Base-by-base conservation (phyloP, 2,113 vertebrate species). In the Myxocyprinus asiaticus region DNA sequence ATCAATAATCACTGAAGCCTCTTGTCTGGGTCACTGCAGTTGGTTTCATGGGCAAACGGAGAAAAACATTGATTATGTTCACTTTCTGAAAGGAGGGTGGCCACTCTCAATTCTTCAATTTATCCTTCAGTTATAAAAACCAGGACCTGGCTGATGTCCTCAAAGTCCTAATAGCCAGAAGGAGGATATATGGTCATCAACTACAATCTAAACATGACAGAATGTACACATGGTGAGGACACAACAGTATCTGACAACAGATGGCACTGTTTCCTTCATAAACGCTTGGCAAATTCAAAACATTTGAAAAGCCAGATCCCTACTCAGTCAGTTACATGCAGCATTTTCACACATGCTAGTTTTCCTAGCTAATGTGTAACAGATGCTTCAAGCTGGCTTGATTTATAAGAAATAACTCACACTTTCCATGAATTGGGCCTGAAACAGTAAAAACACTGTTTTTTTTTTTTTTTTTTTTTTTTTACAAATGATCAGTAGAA, bases 201-300 rank as follows among this genome's bases (percentile, higher is more conserved):
- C 80, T 59, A 79, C 59, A 75, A 89, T 88, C 88, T 83, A 82
- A 82, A 88, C 87, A 85, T 88, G 87, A 86, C 81, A 89, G 86
- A 83, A 85, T 84, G 61, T 88, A 88, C 79, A 33, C 22, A 56
- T 47, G 7, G 61, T 64, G 58, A 79, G 67, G 51, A 4, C 33
- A 47, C 55, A 14, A 45, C 42, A 7, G 10, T 8, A 14, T 33
- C 6, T 68, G 56, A 63, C 81, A 71, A 89, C 83, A 91, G 88
- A 86, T 87, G 89, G 88, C 82, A 79, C 88, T 88, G 84, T 84
- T 84, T 53, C 61, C 71, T 83, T 75, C 74, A 47, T 7, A 43
- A 58, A 83, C 7, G 48, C 64, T 80, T 33, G 51, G 47, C 5
- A 7, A 51, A 43, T 67, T 58, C 66, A 71, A 65, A 33, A 33